Conservation (phyloP, 2,888 invertebrate species). For the Drosophila lacicola region DNA sequence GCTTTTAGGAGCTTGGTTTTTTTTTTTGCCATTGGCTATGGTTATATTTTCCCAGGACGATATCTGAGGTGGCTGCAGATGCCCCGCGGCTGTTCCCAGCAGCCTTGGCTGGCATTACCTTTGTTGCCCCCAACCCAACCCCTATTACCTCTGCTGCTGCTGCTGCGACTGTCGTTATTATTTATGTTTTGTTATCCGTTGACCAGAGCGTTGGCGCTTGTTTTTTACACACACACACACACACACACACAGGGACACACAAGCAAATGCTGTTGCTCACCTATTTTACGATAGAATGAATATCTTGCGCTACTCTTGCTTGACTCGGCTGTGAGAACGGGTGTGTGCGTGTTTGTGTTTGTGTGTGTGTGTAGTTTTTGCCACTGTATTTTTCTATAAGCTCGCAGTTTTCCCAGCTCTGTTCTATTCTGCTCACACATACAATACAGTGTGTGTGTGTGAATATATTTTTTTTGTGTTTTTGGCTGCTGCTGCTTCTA, state of each 20-base stretch:
- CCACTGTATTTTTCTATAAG: constrained; percentile 76
- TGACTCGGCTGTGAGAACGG: constrained; percentile 5
- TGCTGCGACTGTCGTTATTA: constrained; percentile 73
- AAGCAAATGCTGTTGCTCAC: constrained; percentile 57
- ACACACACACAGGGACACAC: constrained; percentile 13
- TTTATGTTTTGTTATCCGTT: constrained; percentile 83
- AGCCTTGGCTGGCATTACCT: constrained; percentile 48
- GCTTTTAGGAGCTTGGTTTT: constrained; percentile 5
- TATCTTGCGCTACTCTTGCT: constrained; percentile 59
- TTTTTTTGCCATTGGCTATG: constrained; percentile 9
- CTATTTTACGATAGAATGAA: constrained; percentile 81
- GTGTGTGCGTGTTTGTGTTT: constrained; percentile 14
- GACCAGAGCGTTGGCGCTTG: constrained; percentile 77
- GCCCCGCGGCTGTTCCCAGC: constrained; percentile 38
- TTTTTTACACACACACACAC: constrained; percentile 55
- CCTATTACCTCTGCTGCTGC: constrained; percentile 22
- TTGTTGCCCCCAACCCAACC: not conserved
- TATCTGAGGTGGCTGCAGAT: constrained; percentile 26
- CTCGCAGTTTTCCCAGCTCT: constrained; percentile 62
- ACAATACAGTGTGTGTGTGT: not conserved
- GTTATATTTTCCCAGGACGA: constrained; percentile 30
- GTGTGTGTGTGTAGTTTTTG: constrained; percentile 62
- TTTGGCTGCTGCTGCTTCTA: constrained; percentile 65
- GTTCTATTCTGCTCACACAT: constrained; percentile 35
- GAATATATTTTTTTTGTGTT: constrained; percentile 44